Conservation (phyloP, 2,888 invertebrate genomes). For the Cecidostiba fungosa region DNA sequence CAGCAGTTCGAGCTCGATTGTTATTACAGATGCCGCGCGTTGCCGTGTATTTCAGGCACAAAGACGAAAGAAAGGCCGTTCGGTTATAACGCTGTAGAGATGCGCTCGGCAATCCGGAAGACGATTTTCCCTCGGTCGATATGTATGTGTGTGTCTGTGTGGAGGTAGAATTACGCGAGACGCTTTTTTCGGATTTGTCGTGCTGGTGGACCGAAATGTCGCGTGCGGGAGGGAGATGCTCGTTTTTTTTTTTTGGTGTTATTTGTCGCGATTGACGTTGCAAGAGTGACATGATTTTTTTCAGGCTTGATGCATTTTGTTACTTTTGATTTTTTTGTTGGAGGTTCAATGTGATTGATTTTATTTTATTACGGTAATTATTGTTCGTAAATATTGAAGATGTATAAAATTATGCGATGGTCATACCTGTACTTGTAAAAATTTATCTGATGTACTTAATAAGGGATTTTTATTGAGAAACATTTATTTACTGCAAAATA, state of each 20-base stretch:
- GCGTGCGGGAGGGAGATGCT: not conserved
- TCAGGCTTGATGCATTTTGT: not conserved
- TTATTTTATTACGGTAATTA: not conserved
- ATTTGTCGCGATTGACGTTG: slow-evolving; percentile 5
- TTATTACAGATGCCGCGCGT: slow-evolving; percentile 78
- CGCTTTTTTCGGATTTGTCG: slow-evolving; percentile 10
- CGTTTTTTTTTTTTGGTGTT: not conserved
- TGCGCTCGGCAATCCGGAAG: slow-evolving; percentile 71
- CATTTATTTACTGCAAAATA: too few relatives aligned
- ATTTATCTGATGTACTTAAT: too few relatives aligned
- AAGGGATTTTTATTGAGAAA: too few relatives aligned
- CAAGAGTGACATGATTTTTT: not conserved
- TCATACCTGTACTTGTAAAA: too few relatives aligned
- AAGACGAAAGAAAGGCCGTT: slow-evolving; percentile 69
- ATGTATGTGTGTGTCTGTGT: not conserved
- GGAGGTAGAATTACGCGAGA: not conserved
- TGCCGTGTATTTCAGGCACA: slow-evolving; percentile 78
- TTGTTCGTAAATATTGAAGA: too few relatives aligned
- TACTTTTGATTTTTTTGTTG: not conserved
- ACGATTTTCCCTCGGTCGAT: slow-evolving; percentile 60
- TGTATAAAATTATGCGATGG: too few relatives aligned
- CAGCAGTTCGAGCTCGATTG: slow-evolving; percentile 67
- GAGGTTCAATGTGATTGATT: not conserved
- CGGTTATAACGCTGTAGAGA: slow-evolving; percentile 2
- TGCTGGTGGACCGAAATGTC: not conserved